A percentile compares a stretch with the other conserved stretches of the same genome.
These are phyloP conservation scores for Chloebia gouldiae DNA, from an alignment of 2,113 vertebrate genomes.

Conservation along the genomic window DNA sequence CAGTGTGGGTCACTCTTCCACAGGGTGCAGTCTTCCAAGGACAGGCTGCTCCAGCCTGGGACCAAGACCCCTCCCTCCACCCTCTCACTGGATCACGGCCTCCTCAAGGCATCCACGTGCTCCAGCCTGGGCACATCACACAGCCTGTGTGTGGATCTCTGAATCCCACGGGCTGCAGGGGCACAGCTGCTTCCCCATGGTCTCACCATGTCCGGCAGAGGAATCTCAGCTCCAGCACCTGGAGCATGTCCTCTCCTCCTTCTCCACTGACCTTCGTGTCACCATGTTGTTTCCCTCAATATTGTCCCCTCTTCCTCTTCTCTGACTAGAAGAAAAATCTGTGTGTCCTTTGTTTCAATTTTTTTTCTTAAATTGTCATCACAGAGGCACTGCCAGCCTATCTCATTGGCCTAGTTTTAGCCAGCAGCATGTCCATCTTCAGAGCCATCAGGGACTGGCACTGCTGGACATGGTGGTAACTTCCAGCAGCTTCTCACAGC, in stretches of 20 bases:
- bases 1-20: accelerated
- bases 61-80: accelerated
- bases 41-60: neutral
- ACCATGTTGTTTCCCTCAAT: neutral
- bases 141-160: neutral
- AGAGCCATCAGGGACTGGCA: neutral
- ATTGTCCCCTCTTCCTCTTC: neutral
- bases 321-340: neutral
- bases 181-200: neutral
- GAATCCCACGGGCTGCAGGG: neutral
- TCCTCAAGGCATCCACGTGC: neutral
- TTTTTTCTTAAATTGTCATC: neutral
- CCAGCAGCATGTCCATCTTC: neutral
- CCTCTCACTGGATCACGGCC: neutral
- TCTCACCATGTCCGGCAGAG: accelerated
- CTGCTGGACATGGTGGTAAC: neutral
- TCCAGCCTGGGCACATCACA: accelerated
- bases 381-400: neutral
- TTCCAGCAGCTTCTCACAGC: neutral
- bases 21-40: neutral
- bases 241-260: neutral
- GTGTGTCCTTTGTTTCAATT: neutral
- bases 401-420: neutral
- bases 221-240: accelerated
- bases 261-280: neutral